Evolutionary conservation across 2,113 vertebrate genomes (phyloP).

Genomic region (Saguinus midas): DNA sequence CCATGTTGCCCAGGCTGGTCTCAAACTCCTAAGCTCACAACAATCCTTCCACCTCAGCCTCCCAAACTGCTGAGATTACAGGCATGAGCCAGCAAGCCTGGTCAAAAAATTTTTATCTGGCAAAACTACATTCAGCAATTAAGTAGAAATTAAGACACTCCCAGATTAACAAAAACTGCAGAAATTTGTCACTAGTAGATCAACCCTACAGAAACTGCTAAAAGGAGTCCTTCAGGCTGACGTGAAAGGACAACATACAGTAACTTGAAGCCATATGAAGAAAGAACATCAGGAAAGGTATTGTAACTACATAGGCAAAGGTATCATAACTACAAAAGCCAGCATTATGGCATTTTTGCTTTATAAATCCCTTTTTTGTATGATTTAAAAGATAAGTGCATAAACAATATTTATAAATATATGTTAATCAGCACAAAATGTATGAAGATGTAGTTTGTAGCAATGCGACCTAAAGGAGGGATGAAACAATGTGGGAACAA

Average conservation of each 20-base stretch:
- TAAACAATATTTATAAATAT: background rate
- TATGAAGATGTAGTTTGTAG: background rate
- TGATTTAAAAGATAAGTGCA: background rate
- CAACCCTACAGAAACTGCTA: background rate
- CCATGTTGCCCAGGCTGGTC: too few relatives aligned
- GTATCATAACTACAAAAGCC: background rate
- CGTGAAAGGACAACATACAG: background rate
- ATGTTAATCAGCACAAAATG: background rate
- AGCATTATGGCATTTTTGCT: background rate
- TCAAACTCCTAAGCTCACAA: too few relatives aligned
- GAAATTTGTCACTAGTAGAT: background rate
- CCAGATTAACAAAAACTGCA: background rate
- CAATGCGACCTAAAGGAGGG: background rate
- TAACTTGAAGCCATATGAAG: background rate
- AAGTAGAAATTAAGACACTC: background rate
- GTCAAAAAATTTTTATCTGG: background rate
- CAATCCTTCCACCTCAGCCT: too few relatives aligned
- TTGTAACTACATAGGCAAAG: background rate
- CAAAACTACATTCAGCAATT: background rate
- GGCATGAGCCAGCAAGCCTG: too few relatives aligned
- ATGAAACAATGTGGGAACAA: background rate
- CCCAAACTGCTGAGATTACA: too few relatives aligned
- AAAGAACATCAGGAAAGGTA: background rate
- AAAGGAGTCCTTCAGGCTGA: background rate
- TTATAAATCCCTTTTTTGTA: background rate